Evolutionary conservation across 2,888 invertebrate genomes (phyloP), one percentile per base, ranked within the genome.

Genomic region (Lycophotia porphyrea): DNA sequence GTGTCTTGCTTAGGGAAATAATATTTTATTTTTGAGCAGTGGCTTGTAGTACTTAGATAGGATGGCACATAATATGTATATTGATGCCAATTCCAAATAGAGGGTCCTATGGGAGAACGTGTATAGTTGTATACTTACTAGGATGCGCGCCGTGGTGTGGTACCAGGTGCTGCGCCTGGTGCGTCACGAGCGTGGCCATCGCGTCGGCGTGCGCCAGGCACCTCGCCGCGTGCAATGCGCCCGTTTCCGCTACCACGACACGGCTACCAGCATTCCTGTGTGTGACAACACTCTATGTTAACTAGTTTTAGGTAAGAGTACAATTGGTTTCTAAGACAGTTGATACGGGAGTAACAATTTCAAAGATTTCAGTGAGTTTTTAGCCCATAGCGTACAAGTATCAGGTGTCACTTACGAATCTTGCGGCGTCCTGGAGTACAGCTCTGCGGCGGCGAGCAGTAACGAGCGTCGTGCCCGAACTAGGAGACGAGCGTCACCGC

Each of bases 141-240:
- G 96, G 95, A 55, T 95, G 96, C n/a, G 96, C 94, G 47, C 92
- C 93, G 79, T 95, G 94, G 71, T 94, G 93, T 58, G 97, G 97
- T 88, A 97, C 95, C 34, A 97, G 94, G 64, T 97, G 94, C 70
- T 97, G 95, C 67, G 96, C 97, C 85, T 97, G 97, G 74, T 97
- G 97, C 63, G 93, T 93, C 21, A 97, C 96, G 72, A 97, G 96
- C 65, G 96, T 96, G 71, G 97, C 95, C 88, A 97, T 95, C 0
- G 97, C 96, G 92, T 97, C 97, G 34, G 97, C 97, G 92, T 97
- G 97, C 66, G 97, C 97, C 36, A 97, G 92, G 84, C 97, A 97
- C 27, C 95, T 95, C 55, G 95, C 91, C 82, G 96, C 96, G 91
- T 96, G 96, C 84, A 94, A 93, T 21, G 95, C 95, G 68, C 96